Evolutionary conservation across 1,140 invertebrate species (phyloP), one percentile per base, ranked within the genome.

Genomic region (Caenorhabditis briggsae): DNA sequence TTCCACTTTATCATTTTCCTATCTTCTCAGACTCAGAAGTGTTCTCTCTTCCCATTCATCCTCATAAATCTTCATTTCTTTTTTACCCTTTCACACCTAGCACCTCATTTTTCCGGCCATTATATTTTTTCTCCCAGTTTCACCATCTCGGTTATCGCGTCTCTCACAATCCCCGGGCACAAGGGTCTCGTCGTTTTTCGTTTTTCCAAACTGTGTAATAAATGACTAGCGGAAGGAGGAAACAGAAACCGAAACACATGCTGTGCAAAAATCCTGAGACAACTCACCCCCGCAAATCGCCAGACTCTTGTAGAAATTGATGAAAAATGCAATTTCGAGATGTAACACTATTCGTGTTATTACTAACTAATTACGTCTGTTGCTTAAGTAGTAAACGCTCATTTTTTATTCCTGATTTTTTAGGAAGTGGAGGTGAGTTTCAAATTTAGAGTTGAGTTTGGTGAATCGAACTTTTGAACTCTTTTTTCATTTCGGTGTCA

Each of bases 141-240:
- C 33, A 33, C 33, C 33, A 33, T 33, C 33, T 33, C 33, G 1
- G 33, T 33, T 33, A 33, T 33, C 33, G 33, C 33, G 1, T 33
- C 33, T 33, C 33, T 33, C 33, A 33, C 33, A 33, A 33, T 33
- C 33, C 33, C 64, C 14, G 5, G 33, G 23, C 8, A 25, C 58
- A n/a, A 53, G 5, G 50, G 50, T 8, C 9, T 53, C 50, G 50
- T 11, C 50, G 50, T 61, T 61, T 46, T 70, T 70, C 43, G 64
- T 70, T 70, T 70, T 70, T 70, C 64, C n/a, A 70, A 70, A 70
- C 64, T 46, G 64, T 70, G 64, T 70, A 70, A 70, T 70, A 70
- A 18, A 43, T 70, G 64, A 70, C 64, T 70, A 41, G 64, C 43
- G 64, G 64, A 70, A 70, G 33, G 18, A 43, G 64, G 64, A 70